Evolutionary conservation across 37 sponge, comb jelly and placozoan species (phyloP), one percentile per base, ranked within the genome.

Genomic region (Petrosia ficiformis): DNA sequence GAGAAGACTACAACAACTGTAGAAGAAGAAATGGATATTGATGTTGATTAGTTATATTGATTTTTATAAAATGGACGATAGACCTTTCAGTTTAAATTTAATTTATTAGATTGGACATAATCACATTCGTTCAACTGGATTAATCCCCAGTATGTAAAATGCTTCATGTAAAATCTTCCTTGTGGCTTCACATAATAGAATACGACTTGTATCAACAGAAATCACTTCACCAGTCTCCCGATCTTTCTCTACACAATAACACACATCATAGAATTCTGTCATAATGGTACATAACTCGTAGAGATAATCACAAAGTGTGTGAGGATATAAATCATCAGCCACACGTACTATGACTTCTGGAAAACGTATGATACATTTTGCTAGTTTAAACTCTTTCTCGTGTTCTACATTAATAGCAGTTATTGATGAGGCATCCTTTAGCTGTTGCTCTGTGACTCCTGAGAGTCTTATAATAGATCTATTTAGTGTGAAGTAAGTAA

Each of bases 241-340:
- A 39, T 89, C 79, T 76, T 92, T 94, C 84, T 94, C 86, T 2
- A 97, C 89, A 80, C 99, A 97, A 77, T 97, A 97, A 73, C 95
- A 94, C 65, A 71, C 86, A 44, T 97, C 99, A 66, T 97, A 97
- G 80, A 97, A 97, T 54, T 92, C 93, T 14, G 93, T 89, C 72
- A 97, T 94, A 0, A 79, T 86, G 1, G 88, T 87, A 43, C 89
- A 88, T 39, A 97, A 72, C 40, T 97, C 99, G 60, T 97, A 97
- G 32, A 87, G 59, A 72, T 95, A 94, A 59, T 97, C 93, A 54
- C 99, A 97, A 40, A 97, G 78, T 0, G 60, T 32, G 81, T 97
- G 99, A 11, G 91, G 93, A 65, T 39, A 74, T 4, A 97, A 86
- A 42, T 92, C 79, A 1, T 86, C 85, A 30, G 77, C 8, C 32